A percentile compares a stretch with the other conserved stretches of the same genome.
These are phyloP conservation scores for Chaetoderma sp. DNA, from an alignment of 2,888 invertebrate genomes.

Conservation along the genomic window DNA sequence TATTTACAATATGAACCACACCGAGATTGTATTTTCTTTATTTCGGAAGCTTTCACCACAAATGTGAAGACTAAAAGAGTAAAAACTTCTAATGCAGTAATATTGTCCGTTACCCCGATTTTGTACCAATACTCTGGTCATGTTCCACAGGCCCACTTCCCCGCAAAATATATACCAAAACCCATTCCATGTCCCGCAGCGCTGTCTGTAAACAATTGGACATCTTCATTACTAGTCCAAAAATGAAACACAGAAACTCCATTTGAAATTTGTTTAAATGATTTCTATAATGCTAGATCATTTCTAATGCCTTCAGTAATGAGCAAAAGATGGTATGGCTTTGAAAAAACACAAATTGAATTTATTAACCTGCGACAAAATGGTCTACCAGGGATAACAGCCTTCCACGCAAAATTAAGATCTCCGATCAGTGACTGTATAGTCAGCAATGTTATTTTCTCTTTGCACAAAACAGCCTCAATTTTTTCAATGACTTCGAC, in stretches of 20 bases:
- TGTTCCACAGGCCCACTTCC: too few species aligned
- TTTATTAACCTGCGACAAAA: conserved; percentile 12
- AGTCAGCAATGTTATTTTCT: not conserved
- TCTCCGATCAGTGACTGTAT: conserved; percentile 12
- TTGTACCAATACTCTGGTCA: too few species aligned
- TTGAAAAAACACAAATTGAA: not conserved
- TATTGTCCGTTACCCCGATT: too few species aligned
- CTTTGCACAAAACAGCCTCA: not conserved
- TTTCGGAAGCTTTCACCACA: too few species aligned
- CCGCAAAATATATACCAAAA: not conserved
- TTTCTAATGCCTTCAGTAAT: not conserved
- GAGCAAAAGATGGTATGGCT: conserved; percentile 4
- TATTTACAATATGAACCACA: too few species aligned
- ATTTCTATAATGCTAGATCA: not conserved
- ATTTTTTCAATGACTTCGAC: not conserved
- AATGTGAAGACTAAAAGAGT: too few species aligned
- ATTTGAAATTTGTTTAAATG: not conserved
- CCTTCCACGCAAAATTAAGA: conserved; percentile 12
- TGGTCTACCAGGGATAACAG: conserved; percentile 4
- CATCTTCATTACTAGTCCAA: conserved; percentile 3
- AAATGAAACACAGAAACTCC: not conserved
- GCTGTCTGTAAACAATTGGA: not conserved
- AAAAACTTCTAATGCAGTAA: too few species aligned
- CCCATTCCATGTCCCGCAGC: not conserved
- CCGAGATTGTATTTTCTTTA: too few species aligned